Evolutionary conservation across 2,888 invertebrate species (phyloP).

Genomic region (Pristionchus japonicus): DNA sequence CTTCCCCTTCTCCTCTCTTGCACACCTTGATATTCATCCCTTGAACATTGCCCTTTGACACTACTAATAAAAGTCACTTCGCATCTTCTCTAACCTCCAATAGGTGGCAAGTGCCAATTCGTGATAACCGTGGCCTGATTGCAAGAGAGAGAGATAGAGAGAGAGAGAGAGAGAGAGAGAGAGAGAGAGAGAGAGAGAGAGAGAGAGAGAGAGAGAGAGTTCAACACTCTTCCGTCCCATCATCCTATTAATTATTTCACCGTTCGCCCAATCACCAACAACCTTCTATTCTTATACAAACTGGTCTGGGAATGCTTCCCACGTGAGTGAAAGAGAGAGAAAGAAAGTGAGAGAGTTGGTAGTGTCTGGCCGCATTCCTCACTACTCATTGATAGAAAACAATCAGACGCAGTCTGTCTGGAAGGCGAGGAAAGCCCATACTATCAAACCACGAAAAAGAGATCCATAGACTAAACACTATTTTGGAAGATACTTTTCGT

Average conservation of each 20-base stretch:
- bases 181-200: too few relatives aligned
- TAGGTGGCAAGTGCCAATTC: conserved; percentile 3
- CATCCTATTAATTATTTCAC: neutral
- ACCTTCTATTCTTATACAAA: neutral
- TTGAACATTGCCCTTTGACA: too few relatives aligned
- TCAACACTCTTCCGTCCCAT: neutral
- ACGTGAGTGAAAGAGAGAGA: neutral
- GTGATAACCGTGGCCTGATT: too few relatives aligned
- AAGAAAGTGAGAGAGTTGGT: too few relatives aligned
- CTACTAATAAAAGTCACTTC: too few relatives aligned
- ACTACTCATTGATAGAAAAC: neutral
- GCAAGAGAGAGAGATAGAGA: conserved; percentile 2
- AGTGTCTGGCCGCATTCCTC: neutral
- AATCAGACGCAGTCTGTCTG: neutral
- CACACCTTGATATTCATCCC: too few relatives aligned
- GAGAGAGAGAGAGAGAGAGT: conserved; percentile 3
- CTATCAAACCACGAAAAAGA: too few relatives aligned
- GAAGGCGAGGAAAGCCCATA: too few relatives aligned
- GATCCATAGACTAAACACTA: too few relatives aligned
- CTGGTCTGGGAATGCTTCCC: conserved; percentile 4
- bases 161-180: too few relatives aligned
- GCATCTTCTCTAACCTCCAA: too few relatives aligned
- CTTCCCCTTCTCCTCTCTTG: too few relatives aligned
- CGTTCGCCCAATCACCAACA: neutral
- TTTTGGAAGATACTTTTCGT: neutral